These are phyloP conservation scores for Todiramphus saurophagus DNA, from an alignment of 2,113 vertebrate species.

Conservation along the genomic window DNA sequence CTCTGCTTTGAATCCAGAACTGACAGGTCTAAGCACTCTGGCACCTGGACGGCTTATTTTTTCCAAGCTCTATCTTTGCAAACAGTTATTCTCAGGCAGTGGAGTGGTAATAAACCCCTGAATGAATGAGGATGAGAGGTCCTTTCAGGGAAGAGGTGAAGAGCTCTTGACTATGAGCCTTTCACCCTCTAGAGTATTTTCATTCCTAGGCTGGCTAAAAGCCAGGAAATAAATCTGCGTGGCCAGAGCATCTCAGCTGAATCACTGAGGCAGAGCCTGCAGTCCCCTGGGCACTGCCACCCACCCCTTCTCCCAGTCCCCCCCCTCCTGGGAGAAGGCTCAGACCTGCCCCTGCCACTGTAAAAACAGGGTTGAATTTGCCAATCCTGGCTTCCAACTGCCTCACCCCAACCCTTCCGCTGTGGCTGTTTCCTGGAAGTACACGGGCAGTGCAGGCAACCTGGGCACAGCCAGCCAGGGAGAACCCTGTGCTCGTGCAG, in stretches of 20 bases:
- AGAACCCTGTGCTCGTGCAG: rapidly evolving
- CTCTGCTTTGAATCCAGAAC: not conserved
- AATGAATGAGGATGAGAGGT: constrained; percentile 66
- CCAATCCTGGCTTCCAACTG: rapidly evolving
- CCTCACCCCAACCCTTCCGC: not conserved
- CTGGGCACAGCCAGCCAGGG: not conserved
- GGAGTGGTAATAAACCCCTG: constrained; percentile 67
- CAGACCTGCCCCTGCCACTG: not conserved
- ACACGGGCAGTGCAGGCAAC: not conserved
- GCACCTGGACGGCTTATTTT: constrained; percentile 21
- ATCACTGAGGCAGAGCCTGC: not conserved
- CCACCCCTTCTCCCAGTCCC: not conserved
- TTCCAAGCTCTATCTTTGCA: constrained; percentile 32
- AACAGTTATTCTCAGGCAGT: constrained; percentile 54
- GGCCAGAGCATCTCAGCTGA: not conserved
- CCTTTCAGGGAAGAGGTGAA: constrained; percentile 68
- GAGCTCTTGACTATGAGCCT: constrained; percentile 67
- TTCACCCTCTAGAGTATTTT: constrained; percentile 68
- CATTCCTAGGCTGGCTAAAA: constrained; percentile 61
- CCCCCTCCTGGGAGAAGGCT: not conserved
- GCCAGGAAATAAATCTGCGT: constrained; percentile 64
- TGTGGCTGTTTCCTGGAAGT: not conserved
- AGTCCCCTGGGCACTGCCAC: not conserved
- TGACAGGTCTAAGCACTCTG: not conserved
- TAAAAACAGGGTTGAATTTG: not conserved